Percentiles rank a stretch among this genome's conserved stretches.
Conservation (phyloP, 1,140 invertebrate species). For the Drosophila pseudoobscura region DNA sequence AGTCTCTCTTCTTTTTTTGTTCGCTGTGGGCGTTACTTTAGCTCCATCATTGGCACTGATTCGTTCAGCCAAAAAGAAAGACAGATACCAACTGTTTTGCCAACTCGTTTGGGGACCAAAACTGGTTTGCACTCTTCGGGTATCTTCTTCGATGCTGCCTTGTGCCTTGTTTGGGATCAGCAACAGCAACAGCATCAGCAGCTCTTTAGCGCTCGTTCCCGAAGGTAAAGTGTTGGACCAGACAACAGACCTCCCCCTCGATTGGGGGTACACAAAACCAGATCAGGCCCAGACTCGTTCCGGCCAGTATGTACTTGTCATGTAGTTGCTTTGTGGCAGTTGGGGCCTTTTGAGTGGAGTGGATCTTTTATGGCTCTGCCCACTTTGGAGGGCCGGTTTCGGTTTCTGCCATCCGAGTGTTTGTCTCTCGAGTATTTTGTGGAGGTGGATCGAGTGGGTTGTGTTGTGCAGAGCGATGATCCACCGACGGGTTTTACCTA, state of each 20-base stretch:
- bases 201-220: conserved; percentile 79
- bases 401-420: conserved; percentile 16
- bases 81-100: conserved; percentile 44
- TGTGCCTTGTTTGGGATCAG: conserved; percentile 24
- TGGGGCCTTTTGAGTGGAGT: conserved; percentile 50
- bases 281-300: neutral
- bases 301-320: conserved; percentile 24
- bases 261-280: conserved; percentile 2
- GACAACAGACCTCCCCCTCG: conserved; percentile 52
- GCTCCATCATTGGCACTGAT: conserved; percentile 72
- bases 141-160: conserved; percentile 28
- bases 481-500: conserved; percentile 32
- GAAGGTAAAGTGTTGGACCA: conserved; percentile 77
- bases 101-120: conserved; percentile 67
- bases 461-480: conserved; percentile 2
- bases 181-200: conserved; percentile 58
- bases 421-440: neutral
- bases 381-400: conserved; percentile 57
- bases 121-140: conserved; percentile 65
- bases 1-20: neutral
- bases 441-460: conserved; percentile 24
- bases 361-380: conserved; percentile 71
- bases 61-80: conserved; percentile 57
- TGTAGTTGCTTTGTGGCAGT: conserved; percentile 21
- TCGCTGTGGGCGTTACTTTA: conserved; percentile 53